phyloP scores from a whole-genome alignment of 2,797 vertebrate species.

The Myoxocephalus aenaeus region DNA sequence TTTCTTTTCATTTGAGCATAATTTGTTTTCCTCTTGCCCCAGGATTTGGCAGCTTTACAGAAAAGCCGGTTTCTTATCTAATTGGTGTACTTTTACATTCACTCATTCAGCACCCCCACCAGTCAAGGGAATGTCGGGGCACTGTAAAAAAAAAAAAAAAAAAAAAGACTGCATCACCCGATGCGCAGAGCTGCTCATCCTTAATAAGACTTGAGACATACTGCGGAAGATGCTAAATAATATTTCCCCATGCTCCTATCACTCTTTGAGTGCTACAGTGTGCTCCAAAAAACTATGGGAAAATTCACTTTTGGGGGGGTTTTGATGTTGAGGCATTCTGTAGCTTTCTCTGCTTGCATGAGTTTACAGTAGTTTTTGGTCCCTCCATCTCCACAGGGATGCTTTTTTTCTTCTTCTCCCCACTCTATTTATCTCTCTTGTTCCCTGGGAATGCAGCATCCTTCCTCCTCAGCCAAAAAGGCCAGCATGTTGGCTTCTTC shows the following conservation, averaged over 20 bases:
- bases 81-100: conserved; percentile 78
- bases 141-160: conserved; percentile 35
- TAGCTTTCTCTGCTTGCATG: conserved; percentile 49
- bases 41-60: conserved; percentile 73
- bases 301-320: conserved; percentile 43
- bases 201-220: conserved; percentile 75
- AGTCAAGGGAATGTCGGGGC: conserved; percentile 69
- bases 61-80: conserved; percentile 69
- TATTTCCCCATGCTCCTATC: conserved; percentile 7
- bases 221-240: conserved; percentile 72
- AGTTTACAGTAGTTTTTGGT: conserved; percentile 71
- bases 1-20: conserved; percentile 62
- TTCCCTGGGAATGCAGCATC: conserved; percentile 72
- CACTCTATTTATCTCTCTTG: conserved; percentile 68
- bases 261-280: conserved; percentile 33
- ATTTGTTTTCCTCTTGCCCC: conserved; percentile 16
- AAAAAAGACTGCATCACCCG: conserved; percentile 62
- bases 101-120: conserved; percentile 74
- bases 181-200: conserved; percentile 67
- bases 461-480: conserved; percentile 68
- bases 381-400: conserved; percentile 61
- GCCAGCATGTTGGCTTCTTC: conserved; percentile 72
- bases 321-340: conserved; percentile 55
- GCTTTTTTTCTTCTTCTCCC: conserved; percentile 30
- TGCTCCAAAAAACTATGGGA: conserved; percentile 53